Evolutionary conservation across 2,113 vertebrate species (phyloP).

Genomic region (Hiodon alosoides): DNA sequence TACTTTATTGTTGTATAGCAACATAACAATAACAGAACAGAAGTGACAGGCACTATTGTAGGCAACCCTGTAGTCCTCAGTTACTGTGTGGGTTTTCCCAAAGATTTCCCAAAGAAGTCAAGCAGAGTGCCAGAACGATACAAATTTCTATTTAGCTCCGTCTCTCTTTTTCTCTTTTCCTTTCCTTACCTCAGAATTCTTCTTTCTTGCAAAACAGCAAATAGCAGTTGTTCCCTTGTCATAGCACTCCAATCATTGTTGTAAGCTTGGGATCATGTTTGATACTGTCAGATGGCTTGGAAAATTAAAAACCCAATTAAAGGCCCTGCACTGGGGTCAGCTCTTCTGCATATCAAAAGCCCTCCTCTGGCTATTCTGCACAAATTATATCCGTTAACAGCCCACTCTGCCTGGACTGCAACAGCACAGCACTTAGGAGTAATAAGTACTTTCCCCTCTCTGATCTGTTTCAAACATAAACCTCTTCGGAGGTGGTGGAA

Average conservation of each 20-base stretch:
- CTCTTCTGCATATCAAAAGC: conserved; percentile 99
- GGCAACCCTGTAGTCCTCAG: conserved; percentile 48
- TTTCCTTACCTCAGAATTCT: conserved; percentile 60
- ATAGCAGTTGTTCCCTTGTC: conserved; percentile 70
- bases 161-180: conserved; percentile 52
- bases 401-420: conserved; percentile 97
- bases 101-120: conserved; percentile 34
- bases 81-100: conserved; percentile 55
- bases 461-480: conserved; percentile 93
- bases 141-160: conserved; percentile 57
- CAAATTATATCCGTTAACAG: conserved; percentile 99
- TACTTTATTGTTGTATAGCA: too few species aligned
- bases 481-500: conserved; percentile 81
- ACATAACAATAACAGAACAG: conserved; percentile 13
- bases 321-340: conserved; percentile 96
- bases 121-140: conserved; percentile 48
- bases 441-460: conserved; percentile 90
- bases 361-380: conserved; percentile 94
- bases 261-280: conserved; percentile 97
- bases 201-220: conserved; percentile 18
- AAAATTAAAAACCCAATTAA: conserved; percentile 99
- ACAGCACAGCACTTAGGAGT: conserved; percentile 91
- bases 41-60: conserved; percentile 55
- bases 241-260: conserved; percentile 86
- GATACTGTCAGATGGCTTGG: conserved; percentile 99